Conservation (phyloP, 2,888 invertebrate genomes). For the Strigamia crassipes region DNA sequence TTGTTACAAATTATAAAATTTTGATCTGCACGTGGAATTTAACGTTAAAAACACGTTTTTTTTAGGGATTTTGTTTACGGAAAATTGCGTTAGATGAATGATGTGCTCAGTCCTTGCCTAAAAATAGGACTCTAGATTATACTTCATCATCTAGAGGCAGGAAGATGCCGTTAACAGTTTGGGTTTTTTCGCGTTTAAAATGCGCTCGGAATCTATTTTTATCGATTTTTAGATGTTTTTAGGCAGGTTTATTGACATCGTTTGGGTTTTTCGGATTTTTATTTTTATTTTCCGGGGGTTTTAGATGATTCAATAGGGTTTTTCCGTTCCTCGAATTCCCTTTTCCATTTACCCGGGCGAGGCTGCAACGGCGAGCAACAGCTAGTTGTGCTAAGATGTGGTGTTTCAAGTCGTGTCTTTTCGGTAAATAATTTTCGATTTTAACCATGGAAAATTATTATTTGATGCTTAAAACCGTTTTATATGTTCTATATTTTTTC, state of each 20-base stretch:
- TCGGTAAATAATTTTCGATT: background rate
- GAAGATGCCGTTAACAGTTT: background rate
- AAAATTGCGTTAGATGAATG: background rate
- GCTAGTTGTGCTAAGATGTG: background rate
- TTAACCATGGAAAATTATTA: background rate
- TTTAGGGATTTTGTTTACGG: background rate
- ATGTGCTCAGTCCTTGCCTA: background rate
- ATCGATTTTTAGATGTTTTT: no score
- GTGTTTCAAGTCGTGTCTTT: conserved; percentile 20
- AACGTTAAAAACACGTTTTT: background rate
- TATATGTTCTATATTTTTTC: background rate
- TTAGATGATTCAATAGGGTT: background rate
- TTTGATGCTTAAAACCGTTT: background rate
- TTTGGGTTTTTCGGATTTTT: no score
- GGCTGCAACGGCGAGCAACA: background rate
- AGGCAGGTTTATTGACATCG: no score
- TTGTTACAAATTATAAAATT: no score
- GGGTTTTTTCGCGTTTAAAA: no score
- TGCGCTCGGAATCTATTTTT: no score
- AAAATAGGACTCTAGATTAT: background rate
- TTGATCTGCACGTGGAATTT: no score
- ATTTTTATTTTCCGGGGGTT: background rate
- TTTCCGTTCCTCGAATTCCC: background rate
- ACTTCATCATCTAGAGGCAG: background rate
- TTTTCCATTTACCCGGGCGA: background rate